These are phyloP conservation scores for Melipona bicolor DNA, from an alignment of 2,888 invertebrate genomes.

Conservation along the genomic window DNA sequence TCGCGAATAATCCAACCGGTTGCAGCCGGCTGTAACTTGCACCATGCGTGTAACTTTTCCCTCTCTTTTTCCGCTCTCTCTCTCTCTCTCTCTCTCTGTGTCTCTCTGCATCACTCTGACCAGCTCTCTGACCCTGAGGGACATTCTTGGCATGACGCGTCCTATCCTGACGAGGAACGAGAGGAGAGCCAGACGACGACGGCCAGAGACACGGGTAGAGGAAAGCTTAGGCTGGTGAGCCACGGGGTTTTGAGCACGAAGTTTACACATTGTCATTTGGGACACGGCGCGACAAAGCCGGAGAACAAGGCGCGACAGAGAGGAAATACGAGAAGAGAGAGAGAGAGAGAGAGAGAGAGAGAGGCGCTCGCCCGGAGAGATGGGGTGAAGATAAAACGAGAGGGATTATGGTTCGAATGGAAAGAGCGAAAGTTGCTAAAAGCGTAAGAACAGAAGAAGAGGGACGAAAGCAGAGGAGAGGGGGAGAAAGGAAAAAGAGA, in stretches of 20 bases:
- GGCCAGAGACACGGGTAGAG: slow-evolving; percentile 52
- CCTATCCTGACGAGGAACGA: slow-evolving; percentile 44
- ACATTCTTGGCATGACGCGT: slow-evolving; percentile 72
- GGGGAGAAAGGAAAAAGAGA: no score
- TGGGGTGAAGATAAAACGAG: slow-evolving; percentile 4
- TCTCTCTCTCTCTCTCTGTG: slow-evolving; percentile 18
- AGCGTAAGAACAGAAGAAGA: no score
- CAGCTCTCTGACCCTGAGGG: slow-evolving; percentile 71
- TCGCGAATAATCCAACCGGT: slow-evolving; percentile 65
- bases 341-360: background rate
- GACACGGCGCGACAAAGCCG: slow-evolving; percentile 54
- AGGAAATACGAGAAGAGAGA: background rate
- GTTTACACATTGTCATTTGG: slow-evolving; percentile 78
- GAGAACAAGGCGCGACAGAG: background rate
- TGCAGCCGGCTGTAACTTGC: background rate
- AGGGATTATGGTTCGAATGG: background rate
- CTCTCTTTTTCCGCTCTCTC: slow-evolving; percentile 4
- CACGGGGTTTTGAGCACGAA: slow-evolving; percentile 73
- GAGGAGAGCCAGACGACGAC: slow-evolving; percentile 42
- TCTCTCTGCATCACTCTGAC: slow-evolving; percentile 40
- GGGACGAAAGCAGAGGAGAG: no score
- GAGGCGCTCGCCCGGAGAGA: background rate
- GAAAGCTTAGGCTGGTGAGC: slow-evolving; percentile 68
- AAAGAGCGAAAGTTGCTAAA: background rate
- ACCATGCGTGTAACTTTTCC: background rate